These are phyloP conservation scores for Drosophila mulleri DNA, from an alignment of 2,888 invertebrate genomes.

Conservation along the genomic window DNA sequence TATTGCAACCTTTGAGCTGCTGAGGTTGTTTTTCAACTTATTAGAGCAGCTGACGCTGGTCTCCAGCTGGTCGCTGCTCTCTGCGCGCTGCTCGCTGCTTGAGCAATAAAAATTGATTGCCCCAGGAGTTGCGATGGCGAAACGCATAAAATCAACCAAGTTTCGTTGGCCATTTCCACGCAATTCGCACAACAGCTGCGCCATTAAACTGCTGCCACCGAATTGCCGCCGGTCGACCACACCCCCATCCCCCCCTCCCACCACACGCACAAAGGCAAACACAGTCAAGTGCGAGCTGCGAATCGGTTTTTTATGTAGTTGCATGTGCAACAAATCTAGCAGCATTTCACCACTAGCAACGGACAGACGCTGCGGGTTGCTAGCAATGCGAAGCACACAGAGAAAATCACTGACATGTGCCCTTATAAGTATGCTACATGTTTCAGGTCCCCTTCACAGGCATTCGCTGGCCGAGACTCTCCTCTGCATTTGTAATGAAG, in stretches of 20 bases:
- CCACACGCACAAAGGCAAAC: constrained; percentile 1
- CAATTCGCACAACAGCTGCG: constrained; percentile 45
- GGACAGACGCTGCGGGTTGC: constrained; percentile 19
- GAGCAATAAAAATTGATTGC: constrained; percentile 69
- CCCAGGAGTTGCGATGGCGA: constrained; percentile 53
- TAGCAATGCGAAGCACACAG: constrained; percentile 30
- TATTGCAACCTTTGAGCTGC: background rate
- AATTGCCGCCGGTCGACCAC: background rate
- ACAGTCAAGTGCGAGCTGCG: constrained; percentile 19
- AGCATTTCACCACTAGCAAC: too few relatives aligned
- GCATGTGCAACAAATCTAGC: constrained; percentile 39
- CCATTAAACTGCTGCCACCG: constrained; percentile 39
- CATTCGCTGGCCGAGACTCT: background rate
- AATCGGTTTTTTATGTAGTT: constrained; percentile 30
- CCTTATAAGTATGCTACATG: constrained; percentile 49
- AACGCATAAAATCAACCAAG: constrained; percentile 59
- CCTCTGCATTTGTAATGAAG: background rate
- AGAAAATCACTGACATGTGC: constrained; percentile 32
- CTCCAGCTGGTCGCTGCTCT: constrained; percentile 11
- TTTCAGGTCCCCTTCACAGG: background rate
- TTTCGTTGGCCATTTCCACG: constrained; percentile 49
- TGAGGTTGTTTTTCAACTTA: constrained; percentile 28
- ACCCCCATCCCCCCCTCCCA: background rate
- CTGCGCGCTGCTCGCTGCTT: constrained; percentile 7
- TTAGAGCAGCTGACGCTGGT: constrained; percentile 22